Percentiles rank a stretch among this genome's conserved stretches.
Conservation (phyloP, 2,888 invertebrate genomes). For the Hirtodrosophila trivittata region DNA sequence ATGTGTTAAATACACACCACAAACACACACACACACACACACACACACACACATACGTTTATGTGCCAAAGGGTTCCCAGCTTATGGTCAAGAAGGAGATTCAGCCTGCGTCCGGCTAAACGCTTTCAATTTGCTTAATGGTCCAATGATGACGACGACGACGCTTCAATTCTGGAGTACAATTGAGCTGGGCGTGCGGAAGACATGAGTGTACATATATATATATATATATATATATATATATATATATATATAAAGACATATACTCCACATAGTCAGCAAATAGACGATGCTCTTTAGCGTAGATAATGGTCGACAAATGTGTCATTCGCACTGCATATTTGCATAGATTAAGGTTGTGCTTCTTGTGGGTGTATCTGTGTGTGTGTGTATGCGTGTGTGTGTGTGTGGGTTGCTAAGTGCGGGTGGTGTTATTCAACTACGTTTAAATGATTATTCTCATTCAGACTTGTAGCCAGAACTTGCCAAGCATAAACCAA, state of each 20-base stretch:
- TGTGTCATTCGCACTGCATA: slow-evolving; percentile 63
- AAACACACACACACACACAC: slow-evolving; percentile 16
- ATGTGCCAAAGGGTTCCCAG: slow-evolving; percentile 49
- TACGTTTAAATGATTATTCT: no score
- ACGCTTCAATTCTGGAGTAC: slow-evolving; percentile 45
- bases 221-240: not conserved
- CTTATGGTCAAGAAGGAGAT: slow-evolving; percentile 63
- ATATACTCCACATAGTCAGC: slow-evolving; percentile 3
- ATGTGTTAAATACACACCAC: slow-evolving; percentile 69
- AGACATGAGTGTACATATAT: slow-evolving; percentile 45
- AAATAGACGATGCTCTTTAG: slow-evolving; percentile 37
- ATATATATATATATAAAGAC: not conserved
- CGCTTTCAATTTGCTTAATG: slow-evolving; percentile 77
- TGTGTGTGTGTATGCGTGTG: not conserved
- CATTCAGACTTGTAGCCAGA: no score
- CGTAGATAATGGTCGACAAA: slow-evolving; percentile 50
- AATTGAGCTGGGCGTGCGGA: slow-evolving; percentile 65
- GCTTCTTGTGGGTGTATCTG: not conserved
- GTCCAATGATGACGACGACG: slow-evolving; percentile 51
- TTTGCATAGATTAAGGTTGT: slow-evolving; percentile 48
- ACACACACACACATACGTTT: slow-evolving; percentile 4
- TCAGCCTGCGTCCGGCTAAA: slow-evolving; percentile 61
- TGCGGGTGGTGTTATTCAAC: no score
- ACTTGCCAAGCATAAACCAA: no score
- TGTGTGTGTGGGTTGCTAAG: not conserved